phyloP scores from a whole-genome alignment of 2,113 vertebrate species.

The Ptilonorhynchus violaceus region DNA sequence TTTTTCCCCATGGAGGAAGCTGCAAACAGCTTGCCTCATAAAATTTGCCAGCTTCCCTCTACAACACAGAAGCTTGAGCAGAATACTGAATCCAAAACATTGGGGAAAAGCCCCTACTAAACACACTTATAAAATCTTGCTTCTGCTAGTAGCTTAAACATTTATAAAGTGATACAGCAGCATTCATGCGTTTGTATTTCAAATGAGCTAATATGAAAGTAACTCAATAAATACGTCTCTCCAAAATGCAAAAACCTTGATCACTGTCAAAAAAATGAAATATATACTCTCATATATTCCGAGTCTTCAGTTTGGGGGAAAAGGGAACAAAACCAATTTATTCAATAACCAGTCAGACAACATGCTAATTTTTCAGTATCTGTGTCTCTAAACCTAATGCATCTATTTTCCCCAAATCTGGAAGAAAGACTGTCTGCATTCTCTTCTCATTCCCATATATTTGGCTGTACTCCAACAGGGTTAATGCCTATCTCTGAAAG shows the following conservation, averaged over 20 bases:
- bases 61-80: neutral
- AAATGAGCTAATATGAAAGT: neutral
- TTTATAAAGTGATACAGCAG: neutral
- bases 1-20: neutral
- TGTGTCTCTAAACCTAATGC: neutral
- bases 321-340: neutral
- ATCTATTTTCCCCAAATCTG: neutral
- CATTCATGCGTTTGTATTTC: neutral
- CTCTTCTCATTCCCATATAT: neutral
- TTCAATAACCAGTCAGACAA: neutral
- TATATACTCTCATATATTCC: neutral
- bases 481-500: neutral
- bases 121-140: neutral
- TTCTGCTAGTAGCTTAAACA: neutral
- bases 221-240: neutral
- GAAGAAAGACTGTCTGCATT: neutral
- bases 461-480: neutral
- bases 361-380: neutral
- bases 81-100: neutral
- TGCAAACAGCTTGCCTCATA: constrained; percentile 1
- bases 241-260: neutral
- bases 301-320: neutral
- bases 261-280: neutral
- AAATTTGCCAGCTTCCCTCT: neutral
- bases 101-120: neutral